These are phyloP conservation scores for Pipistrellus pygmaeus DNA, from an alignment of 2,797 vertebrate genomes.

Conservation along the genomic window DNA sequence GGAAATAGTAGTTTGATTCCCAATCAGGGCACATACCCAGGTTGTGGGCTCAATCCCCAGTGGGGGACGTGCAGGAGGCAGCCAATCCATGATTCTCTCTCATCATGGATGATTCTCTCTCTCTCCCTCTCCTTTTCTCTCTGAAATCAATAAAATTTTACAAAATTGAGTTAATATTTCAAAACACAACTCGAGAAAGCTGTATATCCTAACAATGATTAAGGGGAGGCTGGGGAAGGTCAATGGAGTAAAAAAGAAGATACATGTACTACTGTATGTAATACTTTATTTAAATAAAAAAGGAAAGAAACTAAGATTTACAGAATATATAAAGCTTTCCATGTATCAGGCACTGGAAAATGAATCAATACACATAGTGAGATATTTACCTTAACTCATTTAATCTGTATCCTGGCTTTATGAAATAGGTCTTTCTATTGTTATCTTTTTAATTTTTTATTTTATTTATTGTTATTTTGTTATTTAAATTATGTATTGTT, in stretches of 20 bases:
- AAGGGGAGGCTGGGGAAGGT: neutral
- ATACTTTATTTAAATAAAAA: too few species aligned
- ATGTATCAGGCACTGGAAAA: constrained; percentile 17
- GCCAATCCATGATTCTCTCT: too few species aligned
- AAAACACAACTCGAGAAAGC: constrained; percentile 54
- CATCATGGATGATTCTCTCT: too few species aligned
- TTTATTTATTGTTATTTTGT: too few species aligned
- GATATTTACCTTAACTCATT: constrained; percentile 48
- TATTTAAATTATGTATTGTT: neutral
- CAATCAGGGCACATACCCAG: too few species aligned
- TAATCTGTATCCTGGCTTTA: constrained; percentile 34
- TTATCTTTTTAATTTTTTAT: neutral
- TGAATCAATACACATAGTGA: neutral
- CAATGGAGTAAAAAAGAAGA: too few species aligned
- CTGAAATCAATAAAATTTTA: too few species aligned
- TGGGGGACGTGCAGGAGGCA: too few species aligned
- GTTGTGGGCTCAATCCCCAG: too few species aligned
- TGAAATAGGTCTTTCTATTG: neutral
- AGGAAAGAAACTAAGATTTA: constrained; percentile 23
- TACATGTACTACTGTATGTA: too few species aligned
- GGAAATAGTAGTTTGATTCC: too few species aligned
- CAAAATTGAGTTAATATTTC: neutral
- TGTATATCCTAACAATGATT: constrained; percentile 50
- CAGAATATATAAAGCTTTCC: neutral
- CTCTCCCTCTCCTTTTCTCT: too few species aligned